phyloP scores from a whole-genome alignment of 2,888 invertebrate genomes.

The Thecocarcelia acutangulata region DNA sequence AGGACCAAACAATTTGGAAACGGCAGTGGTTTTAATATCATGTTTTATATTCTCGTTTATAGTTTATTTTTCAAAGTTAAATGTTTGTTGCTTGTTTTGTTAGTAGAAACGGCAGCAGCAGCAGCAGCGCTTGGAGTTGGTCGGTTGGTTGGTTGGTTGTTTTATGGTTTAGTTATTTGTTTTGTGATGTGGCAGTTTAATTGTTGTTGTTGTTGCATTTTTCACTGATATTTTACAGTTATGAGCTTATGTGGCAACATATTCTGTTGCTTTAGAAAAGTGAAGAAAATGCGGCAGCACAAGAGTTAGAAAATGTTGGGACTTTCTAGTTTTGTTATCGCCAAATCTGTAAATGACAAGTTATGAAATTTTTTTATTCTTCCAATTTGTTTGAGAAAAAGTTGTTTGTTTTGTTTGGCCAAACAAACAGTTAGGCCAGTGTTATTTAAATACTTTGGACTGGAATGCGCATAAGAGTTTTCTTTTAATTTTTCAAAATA shows the following conservation, averaged over 20 bases:
- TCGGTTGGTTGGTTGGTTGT: constrained; percentile 3
- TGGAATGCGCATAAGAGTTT: constrained; percentile 11
- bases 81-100: constrained; percentile 2
- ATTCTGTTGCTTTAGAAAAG: background rate
- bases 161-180: constrained; percentile 32
- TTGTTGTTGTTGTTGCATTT: constrained; percentile 18
- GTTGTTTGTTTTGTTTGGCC: constrained; percentile 11
- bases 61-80: background rate
- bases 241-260: constrained; percentile 1
- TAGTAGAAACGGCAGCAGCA: background rate
- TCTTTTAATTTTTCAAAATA: too few species aligned
- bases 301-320: background rate
- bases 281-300: background rate
- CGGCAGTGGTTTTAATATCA: constrained; percentile 17
- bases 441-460: constrained; percentile 37
- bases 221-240: constrained; percentile 3
- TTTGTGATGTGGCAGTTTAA: constrained; percentile 35
- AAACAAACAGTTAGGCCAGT: constrained; percentile 1
- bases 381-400: constrained; percentile 3
- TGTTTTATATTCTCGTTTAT: constrained; percentile 2
- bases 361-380: constrained; percentile 6
- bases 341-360: constrained; percentile 63
- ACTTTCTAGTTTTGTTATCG: constrained; percentile 34
- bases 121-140: too few species aligned
- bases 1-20: background rate